phyloP scores from a whole-genome alignment of 1,140 invertebrate genomes.

The Microplitis mediator region DNA sequence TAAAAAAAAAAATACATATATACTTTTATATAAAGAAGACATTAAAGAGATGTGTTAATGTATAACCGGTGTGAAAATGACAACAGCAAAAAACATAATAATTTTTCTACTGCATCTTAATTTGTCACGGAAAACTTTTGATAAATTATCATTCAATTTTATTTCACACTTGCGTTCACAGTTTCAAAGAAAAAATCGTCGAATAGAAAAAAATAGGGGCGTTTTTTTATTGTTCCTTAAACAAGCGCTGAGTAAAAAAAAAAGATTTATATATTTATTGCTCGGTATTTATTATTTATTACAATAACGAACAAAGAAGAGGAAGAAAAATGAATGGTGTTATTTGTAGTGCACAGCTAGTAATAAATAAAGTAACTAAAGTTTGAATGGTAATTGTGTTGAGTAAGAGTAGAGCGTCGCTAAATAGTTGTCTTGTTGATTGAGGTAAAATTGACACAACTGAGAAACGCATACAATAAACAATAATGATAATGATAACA shows the following conservation, averaged over 20 bases:
- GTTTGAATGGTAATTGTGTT: conserved; percentile 2
- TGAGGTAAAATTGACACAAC: neutral
- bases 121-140: neutral
- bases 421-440: conserved; percentile 20
- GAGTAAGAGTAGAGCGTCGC: neutral
- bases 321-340: no score
- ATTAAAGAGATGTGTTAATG: neutral
- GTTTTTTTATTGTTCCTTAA: no score
- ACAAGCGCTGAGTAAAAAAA: no score
- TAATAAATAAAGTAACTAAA: conserved; percentile 5
- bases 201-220: no score
- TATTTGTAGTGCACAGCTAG: no score
- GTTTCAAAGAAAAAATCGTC: no score
- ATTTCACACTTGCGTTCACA: no score
- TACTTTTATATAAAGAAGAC: neutral
- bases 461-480: neutral
- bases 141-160: no score
- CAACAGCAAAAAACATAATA: neutral
- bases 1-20: neutral
- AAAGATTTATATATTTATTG: no score
- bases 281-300: no score
- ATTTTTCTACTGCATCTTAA: neutral
- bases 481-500: neutral
- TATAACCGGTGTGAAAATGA: neutral
- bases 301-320: no score